These are phyloP conservation scores for Trematomus bernacchii DNA, from an alignment of 2,797 vertebrate genomes.

Conservation along the genomic window DNA sequence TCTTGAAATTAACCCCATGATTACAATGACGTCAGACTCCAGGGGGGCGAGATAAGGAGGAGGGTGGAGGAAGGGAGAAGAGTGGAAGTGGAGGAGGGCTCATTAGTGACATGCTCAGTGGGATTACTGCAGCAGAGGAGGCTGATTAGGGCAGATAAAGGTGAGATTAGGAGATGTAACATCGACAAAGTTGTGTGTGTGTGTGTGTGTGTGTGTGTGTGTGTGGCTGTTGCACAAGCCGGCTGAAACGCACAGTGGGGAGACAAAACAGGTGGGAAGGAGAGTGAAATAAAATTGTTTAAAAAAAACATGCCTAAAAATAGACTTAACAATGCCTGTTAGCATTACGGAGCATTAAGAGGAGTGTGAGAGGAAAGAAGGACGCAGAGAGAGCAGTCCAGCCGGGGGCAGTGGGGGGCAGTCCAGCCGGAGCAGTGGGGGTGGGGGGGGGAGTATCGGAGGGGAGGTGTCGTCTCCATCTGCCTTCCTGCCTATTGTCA, in stretches of 20 bases:
- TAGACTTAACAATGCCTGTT: slow-evolving; percentile 62
- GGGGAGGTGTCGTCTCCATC: slow-evolving; percentile 53
- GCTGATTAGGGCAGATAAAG: slow-evolving; percentile 70
- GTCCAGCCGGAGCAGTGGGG: slow-evolving; percentile 46
- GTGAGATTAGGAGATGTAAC: slow-evolving; percentile 70
- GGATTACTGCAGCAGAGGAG: slow-evolving; percentile 66
- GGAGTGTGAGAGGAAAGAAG: slow-evolving; percentile 1
- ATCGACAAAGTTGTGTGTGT: slow-evolving; percentile 44
- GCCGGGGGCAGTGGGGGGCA: slow-evolving; percentile 29
- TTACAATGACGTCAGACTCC: slow-evolving; percentile 57
- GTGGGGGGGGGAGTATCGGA: slow-evolving; percentile 18
- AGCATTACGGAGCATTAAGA: slow-evolving; percentile 24
- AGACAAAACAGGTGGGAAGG: slow-evolving; percentile 45
- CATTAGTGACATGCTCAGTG: slow-evolving; percentile 43
- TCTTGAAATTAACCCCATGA: slow-evolving; percentile 47
- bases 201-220: slow-evolving; percentile 37
- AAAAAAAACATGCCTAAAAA: slow-evolving; percentile 52
- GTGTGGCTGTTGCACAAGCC: slow-evolving; percentile 23
- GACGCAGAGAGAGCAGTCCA: slow-evolving; percentile 45
- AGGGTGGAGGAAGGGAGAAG: slow-evolving; percentile 13
- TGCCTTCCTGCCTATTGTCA: slow-evolving; percentile 74
- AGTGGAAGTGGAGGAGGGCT: slow-evolving; percentile 28
- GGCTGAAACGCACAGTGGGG: slow-evolving; percentile 7
- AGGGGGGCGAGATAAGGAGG: slow-evolving; percentile 33
- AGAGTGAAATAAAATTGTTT: slow-evolving; percentile 19